Evolutionary conservation across 2,113 vertebrate species (phyloP), one percentile per base, ranked within the genome.

Genomic region (Herpetotheres cachinnans): DNA sequence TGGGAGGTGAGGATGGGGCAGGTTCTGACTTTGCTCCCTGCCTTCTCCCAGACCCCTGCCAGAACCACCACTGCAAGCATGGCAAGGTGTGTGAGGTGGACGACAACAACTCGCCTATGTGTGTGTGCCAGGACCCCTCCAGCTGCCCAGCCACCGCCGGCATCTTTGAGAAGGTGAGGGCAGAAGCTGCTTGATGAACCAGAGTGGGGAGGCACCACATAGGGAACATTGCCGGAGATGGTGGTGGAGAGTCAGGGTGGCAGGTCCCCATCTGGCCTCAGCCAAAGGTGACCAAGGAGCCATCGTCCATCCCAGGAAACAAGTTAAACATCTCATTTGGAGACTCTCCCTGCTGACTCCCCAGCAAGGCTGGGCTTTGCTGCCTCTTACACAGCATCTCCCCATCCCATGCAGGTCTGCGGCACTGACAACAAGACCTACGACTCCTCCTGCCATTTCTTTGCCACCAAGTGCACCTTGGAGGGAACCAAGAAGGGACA

Each of bases 401-500:
- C 73, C 63, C 79, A 56, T 58, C 82, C 58, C 20, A 13, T 2
- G 30, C 97, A 99, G 99, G 98, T 99, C 49, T 99, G 99, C 10
- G 99, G 99, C 95, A 99, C 99, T 1, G 99, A 99, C 98, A 99
- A 99, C 98, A 99, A 99, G 98, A 99, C 99, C 98, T 99, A 99
- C 2, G 99, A 99, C 95, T 98, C 99, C 61, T 99, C 99, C 82
- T 99, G 99, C 98, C 99, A 99, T 93, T 99, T 99, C 98, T 99
- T 99, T 86, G 99, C 99, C 97, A 99, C 99, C 97, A 99, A 99
- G 96, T 99, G 99, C 93, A 95, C 99, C 84, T 98, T 99, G 98
- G 99, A 99, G 97, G 99, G 99, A 95, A 99, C 99, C 97, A 99
- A 99, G 98, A 99, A 99, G 97, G 99, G 99, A 69, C 99, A 99